Evolutionary conservation across 1,140 invertebrate species (phyloP).

Genomic region (Armadillidium nasatum): DNA sequence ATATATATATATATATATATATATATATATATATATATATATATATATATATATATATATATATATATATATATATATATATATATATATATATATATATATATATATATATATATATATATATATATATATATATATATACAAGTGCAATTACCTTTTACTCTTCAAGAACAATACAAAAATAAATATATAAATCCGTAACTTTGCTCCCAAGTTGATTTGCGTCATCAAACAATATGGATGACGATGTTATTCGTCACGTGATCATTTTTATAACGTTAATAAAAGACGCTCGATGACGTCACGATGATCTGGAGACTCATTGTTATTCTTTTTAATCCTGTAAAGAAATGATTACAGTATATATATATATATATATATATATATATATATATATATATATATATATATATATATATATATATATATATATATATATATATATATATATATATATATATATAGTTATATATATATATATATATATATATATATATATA

Average conservation of each 20-base stretch:
- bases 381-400: not conserved
- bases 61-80: not conserved
- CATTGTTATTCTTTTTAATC: too few relatives aligned
- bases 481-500: conserved; percentile 13
- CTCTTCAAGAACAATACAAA: too few relatives aligned
- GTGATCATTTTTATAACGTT: too few relatives aligned
- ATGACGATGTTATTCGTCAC: too few relatives aligned
- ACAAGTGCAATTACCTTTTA: too few relatives aligned
- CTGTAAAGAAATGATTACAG: too few relatives aligned
- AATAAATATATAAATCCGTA: too few relatives aligned
- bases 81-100: not conserved
- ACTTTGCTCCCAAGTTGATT: too few relatives aligned
- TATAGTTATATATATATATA: not conserved
- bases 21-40: not conserved
- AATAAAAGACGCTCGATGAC: too few relatives aligned
- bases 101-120: conserved; percentile 15
- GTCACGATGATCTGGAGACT: too few relatives aligned
- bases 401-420: conserved; percentile 15
- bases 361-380: not conserved
- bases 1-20: not conserved
- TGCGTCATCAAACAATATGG: too few relatives aligned
- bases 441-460: not conserved
- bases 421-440: not conserved
- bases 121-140: conserved; percentile 9
- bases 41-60: not conserved